Conservation (phyloP, 92 coral and sea anemone species). For the Pocillopora grandis region DNA sequence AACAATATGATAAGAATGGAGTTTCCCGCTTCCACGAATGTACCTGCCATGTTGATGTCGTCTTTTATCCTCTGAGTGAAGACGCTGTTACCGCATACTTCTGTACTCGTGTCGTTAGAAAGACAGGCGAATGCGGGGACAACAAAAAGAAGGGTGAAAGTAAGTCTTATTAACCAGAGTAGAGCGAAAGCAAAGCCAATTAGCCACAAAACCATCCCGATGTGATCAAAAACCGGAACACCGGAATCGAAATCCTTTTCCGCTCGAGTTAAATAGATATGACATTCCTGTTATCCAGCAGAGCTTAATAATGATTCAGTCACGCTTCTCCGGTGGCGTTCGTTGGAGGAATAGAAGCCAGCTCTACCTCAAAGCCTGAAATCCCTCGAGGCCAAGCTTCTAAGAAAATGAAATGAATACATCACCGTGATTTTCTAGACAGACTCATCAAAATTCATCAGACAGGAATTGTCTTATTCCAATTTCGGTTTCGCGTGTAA, state of each 20-base stretch:
- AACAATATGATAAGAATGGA: conserved; percentile 12
- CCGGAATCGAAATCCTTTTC: no score
- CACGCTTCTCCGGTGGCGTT: no score
- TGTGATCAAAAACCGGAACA: not conserved
- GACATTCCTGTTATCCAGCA: no score
- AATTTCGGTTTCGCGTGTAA: not conserved
- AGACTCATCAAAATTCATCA: not conserved
- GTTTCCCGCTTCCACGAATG: conserved; percentile 55
- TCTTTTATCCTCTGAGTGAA: conserved; percentile 53
- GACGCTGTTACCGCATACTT: conserved; percentile 60
- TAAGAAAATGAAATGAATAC: not conserved
- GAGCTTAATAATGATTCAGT: no score
- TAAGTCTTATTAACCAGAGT: conserved; percentile 35
- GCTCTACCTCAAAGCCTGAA: not conserved
- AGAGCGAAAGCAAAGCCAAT: conserved; percentile 21
- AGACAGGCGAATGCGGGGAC: conserved; percentile 60
- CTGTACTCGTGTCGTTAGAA: conserved; percentile 46
- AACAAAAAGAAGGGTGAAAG: conserved; percentile 48
- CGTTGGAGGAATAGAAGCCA: no score
- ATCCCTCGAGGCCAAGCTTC: not conserved
- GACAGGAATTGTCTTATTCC: no score
- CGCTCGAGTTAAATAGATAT: no score
- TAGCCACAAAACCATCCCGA: conserved; percentile 11
- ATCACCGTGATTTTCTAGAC: no score
- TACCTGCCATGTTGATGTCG: conserved; percentile 54